These are phyloP conservation scores for Tanytarsus gracilentus DNA, from an alignment of 2,888 invertebrate species.

Conservation along the genomic window DNA sequence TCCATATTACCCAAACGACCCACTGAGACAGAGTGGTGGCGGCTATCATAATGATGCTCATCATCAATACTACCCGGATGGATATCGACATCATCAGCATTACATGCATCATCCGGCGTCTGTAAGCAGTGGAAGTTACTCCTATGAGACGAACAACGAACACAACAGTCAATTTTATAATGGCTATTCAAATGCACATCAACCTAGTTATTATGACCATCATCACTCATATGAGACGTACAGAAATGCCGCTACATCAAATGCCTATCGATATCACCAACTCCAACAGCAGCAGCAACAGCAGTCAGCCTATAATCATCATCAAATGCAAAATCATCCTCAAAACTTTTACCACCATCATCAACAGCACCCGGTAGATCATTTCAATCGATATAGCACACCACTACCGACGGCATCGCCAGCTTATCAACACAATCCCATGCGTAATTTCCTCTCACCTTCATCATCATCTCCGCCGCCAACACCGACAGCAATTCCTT, in stretches of 20 bases:
- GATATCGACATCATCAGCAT: background rate
- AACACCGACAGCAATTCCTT: background rate
- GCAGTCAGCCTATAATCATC: background rate
- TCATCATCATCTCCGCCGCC: no score
- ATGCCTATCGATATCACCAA: constrained; percentile 18
- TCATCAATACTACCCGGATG: background rate
- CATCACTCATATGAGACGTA: constrained; percentile 23
- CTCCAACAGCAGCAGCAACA: background rate
- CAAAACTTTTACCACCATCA: no score
- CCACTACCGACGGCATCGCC: no score
- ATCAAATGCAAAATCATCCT: background rate
- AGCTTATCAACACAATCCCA: no score
- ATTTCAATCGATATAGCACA: background rate
- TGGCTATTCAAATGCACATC: constrained; percentile 5
- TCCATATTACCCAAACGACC: constrained; percentile 7
- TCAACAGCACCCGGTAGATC: background rate
- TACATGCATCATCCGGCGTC: background rate
- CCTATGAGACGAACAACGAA: constrained; percentile 11
- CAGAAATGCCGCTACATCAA: constrained; percentile 1
- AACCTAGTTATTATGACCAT: constrained; percentile 15
- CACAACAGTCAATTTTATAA: constrained; percentile 9
- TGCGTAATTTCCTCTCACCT: no score
- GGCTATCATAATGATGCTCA: background rate
- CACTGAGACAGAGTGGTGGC: constrained; percentile 5
- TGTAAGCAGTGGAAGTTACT: background rate